Evolutionary conservation across 2,888 invertebrate genomes (phyloP), one percentile per base, ranked within the genome.

Genomic region (Xestia xanthographa): DNA sequence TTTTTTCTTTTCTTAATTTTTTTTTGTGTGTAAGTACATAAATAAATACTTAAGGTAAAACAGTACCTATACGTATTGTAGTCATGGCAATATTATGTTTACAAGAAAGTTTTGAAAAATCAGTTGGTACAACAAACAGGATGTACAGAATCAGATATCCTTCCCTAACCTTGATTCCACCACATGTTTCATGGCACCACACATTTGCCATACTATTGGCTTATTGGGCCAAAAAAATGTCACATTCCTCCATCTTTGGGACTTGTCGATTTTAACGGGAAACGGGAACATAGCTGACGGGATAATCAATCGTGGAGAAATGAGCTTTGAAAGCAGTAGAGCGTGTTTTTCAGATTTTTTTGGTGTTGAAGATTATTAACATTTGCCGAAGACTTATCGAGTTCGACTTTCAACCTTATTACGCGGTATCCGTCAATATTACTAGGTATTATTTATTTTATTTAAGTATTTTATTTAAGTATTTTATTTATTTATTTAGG

Each of bases 91-190:
- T n/a, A 38, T n/a, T 80, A n/a, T n/a, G 6, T 48, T 68, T 48
- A 62, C n/a, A 62, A 83, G 69, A 84, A 79, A 79, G 41, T n/a
- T 60, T 48, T 48, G 34, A 60, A 17, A 62, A 74, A 70, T 70
- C 70, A 48, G 34, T 66, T 43, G 11, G 9, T 20, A 14, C 29
- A 6, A 5, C 53, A 53, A 79, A 84, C 82, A 82, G 84, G 75
- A 84, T 71, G 70, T 79, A 12, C 6, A 29, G n/a, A n/a, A n/a
- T n/a, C n/a, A n/a, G 41, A 80, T 80, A 84, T 80, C 82, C 75
- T 82, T 83, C 43, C 70, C 41, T 0, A 63, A 80, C 84, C 82
- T 84, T 80, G 70, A 22, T 5, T 22, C 38, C 5, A 34, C 73
- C 74, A 82, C 84, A 75, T 79, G 80, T 81, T 63, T 0, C 22